These are phyloP conservation scores for Pangasianodon gigas DNA, from an alignment of 2,113 vertebrate species.

Conservation along the genomic window DNA sequence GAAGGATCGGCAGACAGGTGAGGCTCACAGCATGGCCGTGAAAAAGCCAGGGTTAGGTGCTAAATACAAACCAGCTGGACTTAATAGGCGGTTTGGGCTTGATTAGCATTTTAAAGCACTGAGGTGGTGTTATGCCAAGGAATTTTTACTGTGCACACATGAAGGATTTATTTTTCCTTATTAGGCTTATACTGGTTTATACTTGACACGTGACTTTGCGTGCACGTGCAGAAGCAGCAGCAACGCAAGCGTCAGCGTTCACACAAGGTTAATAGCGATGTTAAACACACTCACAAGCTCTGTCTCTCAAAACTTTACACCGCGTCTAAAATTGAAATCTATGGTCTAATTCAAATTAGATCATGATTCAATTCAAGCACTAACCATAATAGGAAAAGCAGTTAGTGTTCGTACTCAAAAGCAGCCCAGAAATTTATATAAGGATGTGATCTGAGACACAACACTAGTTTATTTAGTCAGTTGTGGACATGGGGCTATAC, in stretches of 20 bases:
- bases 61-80: slow-evolving; percentile 9
- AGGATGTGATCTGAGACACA: too few species aligned
- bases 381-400: too few species aligned
- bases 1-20: slow-evolving; percentile 93
- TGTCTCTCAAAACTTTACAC: background rate
- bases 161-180: background rate
- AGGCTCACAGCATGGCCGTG: slow-evolving; percentile 47
- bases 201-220: background rate
- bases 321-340: too few species aligned
- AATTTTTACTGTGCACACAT: background rate
- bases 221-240: background rate
- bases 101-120: background rate
- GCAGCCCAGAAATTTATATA: too few species aligned
- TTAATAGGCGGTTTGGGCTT: background rate
- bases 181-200: background rate
- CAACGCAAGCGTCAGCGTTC: too few species aligned
- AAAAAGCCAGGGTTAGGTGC: background rate
- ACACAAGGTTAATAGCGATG: background rate
- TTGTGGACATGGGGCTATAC: background rate
- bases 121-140: background rate
- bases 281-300: background rate
- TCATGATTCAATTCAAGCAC: background rate
- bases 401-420: too few species aligned
- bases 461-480: too few species aligned
- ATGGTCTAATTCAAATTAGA: background rate